Evolutionary conservation across 1,140 invertebrate genomes (phyloP), one percentile per base, ranked within the genome.

Genomic region (Ephestia elutella): DNA sequence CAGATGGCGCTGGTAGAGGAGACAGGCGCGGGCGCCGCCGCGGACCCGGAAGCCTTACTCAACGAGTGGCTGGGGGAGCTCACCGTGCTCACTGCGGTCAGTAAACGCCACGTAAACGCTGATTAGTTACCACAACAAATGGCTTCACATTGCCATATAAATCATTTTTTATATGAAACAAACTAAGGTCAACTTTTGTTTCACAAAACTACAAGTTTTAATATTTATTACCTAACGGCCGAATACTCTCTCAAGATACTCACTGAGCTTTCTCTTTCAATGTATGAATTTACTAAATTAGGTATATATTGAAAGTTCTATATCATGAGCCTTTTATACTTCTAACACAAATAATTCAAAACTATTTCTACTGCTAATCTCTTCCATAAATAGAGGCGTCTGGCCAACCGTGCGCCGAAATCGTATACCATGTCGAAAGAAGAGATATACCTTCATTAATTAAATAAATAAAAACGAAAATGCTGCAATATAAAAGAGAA

Each of bases 31-130:
- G 73, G 73, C 67, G 78, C 81, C 63, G 77, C 86, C 32, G 90
- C 91, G 56, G 90, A 91, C 71, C 90, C 91, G 9, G 90, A 91
- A 63, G 83, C 84, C 11, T 78, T 91, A 48, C 87, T 92, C 32
- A 90, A 91, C 75, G 89, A 90, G 63, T 91, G 90, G 90, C 86
- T 92, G 2, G 91, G 90, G 19, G 90, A 92, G 70, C 82, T 92
- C 35, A 91, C 90, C 32, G 90, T 87, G 25, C 82, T 92, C 3
- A 90, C 90, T 35, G 85, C 87, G 80, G 91, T 92, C 75, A 83
- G 89, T 88, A 57, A 4, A 32, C 9, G 11, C 11, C 9, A 9
- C 82, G 89, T 88, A 57, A 4, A 32, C 9, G 11, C 11, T 11
- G 30, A 32, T 32, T 5, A 32, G 3, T 32, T 5, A 32, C 4